Evolutionary conservation across 2,113 vertebrate genomes (phyloP).

Genomic region (Sapajus apella): DNA sequence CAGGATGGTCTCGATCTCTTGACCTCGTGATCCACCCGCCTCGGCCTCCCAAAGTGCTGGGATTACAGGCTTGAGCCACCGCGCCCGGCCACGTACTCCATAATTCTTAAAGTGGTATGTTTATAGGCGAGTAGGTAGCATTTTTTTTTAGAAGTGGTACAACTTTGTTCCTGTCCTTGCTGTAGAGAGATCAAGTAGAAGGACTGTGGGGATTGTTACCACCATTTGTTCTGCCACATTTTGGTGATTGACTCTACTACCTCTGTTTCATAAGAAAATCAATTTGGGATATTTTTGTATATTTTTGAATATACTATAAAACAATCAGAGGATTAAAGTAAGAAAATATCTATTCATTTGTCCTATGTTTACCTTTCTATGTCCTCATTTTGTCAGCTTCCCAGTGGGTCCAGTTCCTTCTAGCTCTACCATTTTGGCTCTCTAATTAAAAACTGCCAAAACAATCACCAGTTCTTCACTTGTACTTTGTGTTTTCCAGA

Average conservation of each 20-base stretch:
- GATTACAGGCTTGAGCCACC: too few species aligned
- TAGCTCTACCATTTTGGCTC: not conserved
- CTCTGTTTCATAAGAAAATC: not conserved
- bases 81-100: not conserved
- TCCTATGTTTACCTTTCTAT: not conserved
- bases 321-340: not conserved
- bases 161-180: not conserved
- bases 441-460: not conserved
- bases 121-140: not conserved
- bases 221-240: not conserved
- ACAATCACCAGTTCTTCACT: not conserved
- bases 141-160: not conserved
- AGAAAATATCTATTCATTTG: not conserved
- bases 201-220: not conserved
- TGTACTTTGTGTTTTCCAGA: conserved; percentile 26
- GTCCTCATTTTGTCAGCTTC: not conserved
- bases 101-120: not conserved
- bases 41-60: too few species aligned
- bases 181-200: not conserved
- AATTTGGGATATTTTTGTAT: not conserved
- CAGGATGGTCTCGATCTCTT: too few species aligned
- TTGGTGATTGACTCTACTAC: not conserved
- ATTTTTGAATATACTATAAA: not conserved
- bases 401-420: not conserved
- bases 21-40: too few species aligned